Evolutionary conservation across 1,140 invertebrate genomes (phyloP), one percentile per base, ranked within the genome.

Genomic region (Apis florea): DNA sequence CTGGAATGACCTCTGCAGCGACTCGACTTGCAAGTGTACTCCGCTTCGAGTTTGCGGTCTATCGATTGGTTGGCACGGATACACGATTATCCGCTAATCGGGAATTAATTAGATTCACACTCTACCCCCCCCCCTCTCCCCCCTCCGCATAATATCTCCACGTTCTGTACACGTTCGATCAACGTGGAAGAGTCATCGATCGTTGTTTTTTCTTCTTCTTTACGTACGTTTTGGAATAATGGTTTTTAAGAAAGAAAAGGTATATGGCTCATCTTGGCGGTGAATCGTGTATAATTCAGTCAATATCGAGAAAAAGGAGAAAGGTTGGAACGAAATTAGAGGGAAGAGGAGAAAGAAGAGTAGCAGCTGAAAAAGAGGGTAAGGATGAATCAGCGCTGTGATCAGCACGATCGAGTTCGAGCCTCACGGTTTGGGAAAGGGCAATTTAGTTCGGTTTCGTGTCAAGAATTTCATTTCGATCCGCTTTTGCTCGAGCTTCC

Each of bases 41-140:
- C 8, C 58, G 69, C 10, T 64, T 63, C 63, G 47, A 63, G 64
- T 75, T 81, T 75, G 71, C 71, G 63, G 79, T 75, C n/a, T 74
- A 75, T 81, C 40, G 63, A 81, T 81, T 71, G 71, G 8, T 31
- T 21, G 61, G 5, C 63, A 58, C 53, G 53, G 79, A 81, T 81
- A 68, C 53, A 51, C 63, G 79, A 81, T 75, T 81, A 81, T 31
- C 71, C 70, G 70, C 40, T 81, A 81, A 75, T 81, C 79, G 53
- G 40, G 63, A 75, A 67, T 81, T 74, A 81, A 81, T 81, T 74
- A 74, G 67, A 63, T 68, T 81, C 79, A 81, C 71, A 75, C 79
- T 26, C 31, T 10, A 51, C 53, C 13, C n/a, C n/a, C n/a, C n/a
- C n/a, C n/a, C n/a, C n/a, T n/a, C n/a, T n/a, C n/a, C n/a, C n/a